Evolutionary conservation across 1,140 invertebrate genomes (phyloP), one percentile per base, ranked within the genome.

Genomic region (Latrodectus geometricus): DNA sequence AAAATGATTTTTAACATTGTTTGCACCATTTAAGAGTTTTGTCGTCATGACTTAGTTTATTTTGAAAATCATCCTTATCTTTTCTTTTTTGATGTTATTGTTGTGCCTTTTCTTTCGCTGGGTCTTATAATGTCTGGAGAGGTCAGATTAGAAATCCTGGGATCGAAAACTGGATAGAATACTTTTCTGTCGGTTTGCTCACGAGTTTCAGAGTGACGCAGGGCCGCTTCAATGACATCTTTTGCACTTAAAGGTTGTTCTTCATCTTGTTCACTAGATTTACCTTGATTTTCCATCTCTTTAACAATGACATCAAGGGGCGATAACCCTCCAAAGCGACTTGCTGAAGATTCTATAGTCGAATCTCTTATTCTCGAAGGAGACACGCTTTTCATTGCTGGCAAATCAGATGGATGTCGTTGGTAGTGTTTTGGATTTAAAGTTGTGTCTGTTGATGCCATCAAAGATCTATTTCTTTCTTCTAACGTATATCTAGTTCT

Each of bases 31-130:
- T 35, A 35, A 35, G 35, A 35, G 35, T 35, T 35, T 35, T 35
- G 35, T 35, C 35, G 5, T 35, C 35, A 5, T 35, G 5, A 35
- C 5, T 35, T 35, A 35, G 35, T 35, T 35, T 35, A 35, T 35
- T 35, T 3, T 35, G 35, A 35, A 35, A 35, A 35, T 35, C 35
- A 1, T 5, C 5, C 35, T 35, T 5, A 35, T 35, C 35, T 35
- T 35, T 35, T 35, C 35, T 20, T 61, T 68, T 56, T 79, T 5
- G 77, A 48, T 8, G 35, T 74, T 14, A 87, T 79, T 15, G 85
- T 87, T 9, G 77, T 87, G 21, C 85, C 85, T 20, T 35, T 87
- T 20, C 85, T 61, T 23, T 87, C 85, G 74, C 69, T 80, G 11
- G 69, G 54, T 35, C 69, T 70, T 5, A 87, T 80, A 23, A 80